These are phyloP conservation scores for Picathartes gymnocephalus DNA, from an alignment of 2,113 vertebrate genomes.

Conservation along the genomic window DNA sequence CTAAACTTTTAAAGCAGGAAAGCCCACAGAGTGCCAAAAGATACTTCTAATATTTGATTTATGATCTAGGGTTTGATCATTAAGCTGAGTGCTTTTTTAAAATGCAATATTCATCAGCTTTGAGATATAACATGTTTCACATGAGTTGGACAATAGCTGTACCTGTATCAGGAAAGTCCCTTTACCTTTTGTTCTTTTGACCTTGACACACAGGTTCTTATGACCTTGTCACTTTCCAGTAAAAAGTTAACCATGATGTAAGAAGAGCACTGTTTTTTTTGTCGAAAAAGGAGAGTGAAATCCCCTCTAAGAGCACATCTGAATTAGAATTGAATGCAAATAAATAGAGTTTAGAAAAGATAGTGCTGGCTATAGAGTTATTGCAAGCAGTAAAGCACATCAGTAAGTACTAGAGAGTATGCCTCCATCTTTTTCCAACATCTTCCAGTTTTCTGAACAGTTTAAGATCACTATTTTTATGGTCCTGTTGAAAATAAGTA, in stretches of 20 bases:
- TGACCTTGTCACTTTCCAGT: neutral
- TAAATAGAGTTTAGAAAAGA: neutral
- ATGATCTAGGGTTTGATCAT: neutral
- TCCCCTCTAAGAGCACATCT: neutral
- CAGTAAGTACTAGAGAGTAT: neutral
- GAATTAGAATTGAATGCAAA: neutral
- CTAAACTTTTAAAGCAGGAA: neutral
- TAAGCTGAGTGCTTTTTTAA: neutral
- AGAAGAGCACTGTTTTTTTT: neutral
- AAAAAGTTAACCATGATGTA: neutral
- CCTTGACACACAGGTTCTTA: neutral
- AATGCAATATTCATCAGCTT: neutral
- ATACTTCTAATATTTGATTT: neutral
- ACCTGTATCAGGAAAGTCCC: neutral
- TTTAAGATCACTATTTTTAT: neutral
- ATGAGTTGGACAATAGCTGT: neutral
- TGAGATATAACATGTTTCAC: neutral
- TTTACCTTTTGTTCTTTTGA: neutral
- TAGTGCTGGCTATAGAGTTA: neutral
- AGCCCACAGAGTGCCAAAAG: neutral
- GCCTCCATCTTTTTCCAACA: neutral
- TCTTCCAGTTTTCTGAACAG: neutral
- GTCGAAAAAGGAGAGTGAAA: neutral
- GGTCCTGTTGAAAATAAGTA: neutral
- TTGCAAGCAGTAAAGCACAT: neutral